These are phyloP conservation scores for Dipodomys merriami DNA, from an alignment of 2,113 vertebrate species.

Conservation along the genomic window DNA sequence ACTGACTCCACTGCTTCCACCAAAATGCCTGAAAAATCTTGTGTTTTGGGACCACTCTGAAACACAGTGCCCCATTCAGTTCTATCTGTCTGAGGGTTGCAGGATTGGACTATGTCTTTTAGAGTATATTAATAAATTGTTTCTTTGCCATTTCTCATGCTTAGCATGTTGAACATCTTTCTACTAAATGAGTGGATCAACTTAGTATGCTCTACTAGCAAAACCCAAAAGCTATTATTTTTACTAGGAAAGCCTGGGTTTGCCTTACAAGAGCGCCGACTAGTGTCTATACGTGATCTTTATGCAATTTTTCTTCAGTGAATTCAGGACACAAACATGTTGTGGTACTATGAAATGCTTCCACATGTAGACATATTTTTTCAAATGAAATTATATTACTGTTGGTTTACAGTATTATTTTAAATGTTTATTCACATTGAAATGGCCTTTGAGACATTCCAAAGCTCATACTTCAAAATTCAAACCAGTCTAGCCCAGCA, in stretches of 20 bases:
- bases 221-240: background rate
- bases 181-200: conserved; percentile 11
- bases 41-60: conserved; percentile 21
- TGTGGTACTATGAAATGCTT: background rate
- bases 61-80: conserved; percentile 41
- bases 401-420: background rate
- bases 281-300: conserved; percentile 33
- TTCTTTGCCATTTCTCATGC: conserved; percentile 49
- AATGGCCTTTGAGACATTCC: background rate
- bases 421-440: background rate
- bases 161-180: conserved; percentile 48
- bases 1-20: background rate
- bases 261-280: conserved; percentile 62
- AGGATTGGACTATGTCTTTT: conserved; percentile 39
- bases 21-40: background rate
- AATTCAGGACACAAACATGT: background rate
- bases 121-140: conserved; percentile 49
- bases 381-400: background rate
- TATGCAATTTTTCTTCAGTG: background rate
- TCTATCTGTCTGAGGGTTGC: background rate
- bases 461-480: conserved; percentile 37
- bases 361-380: background rate
- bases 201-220: background rate
- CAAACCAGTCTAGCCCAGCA: background rate
- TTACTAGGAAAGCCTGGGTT: conserved; percentile 12